phyloP scores from a whole-genome alignment of 2,888 invertebrate genomes.

The Myopa testacea region DNA sequence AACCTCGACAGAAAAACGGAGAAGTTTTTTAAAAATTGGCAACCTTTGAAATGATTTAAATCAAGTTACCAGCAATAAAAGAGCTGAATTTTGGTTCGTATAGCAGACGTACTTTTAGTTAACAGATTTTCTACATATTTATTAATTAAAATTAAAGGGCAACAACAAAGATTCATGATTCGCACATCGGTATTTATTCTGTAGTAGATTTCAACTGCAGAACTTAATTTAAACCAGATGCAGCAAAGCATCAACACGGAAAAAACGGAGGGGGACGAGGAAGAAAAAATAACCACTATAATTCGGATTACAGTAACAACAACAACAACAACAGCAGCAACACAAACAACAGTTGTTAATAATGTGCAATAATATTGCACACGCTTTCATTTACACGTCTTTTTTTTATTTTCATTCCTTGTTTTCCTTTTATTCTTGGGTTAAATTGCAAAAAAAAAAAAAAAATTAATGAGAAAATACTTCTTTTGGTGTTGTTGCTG shows the following conservation, averaged over 20 bases:
- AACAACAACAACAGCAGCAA: background rate
- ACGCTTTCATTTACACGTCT: slow-evolving; percentile 17
- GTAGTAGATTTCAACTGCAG: background rate
- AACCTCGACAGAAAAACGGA: no score
- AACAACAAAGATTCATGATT: background rate
- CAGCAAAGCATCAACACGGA: background rate
- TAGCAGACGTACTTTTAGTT: no score
- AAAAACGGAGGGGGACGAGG: background rate
- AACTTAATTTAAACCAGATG: slow-evolving; percentile 9
- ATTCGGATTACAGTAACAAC: background rate
- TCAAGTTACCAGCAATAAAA: no score
- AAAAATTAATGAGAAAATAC: no score
- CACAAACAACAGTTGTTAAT: slow-evolving; percentile 7
- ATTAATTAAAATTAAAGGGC: no score
- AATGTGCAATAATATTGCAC: slow-evolving; percentile 25
- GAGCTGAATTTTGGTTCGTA: no score
- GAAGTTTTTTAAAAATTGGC: no score
- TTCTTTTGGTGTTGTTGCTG: background rate
- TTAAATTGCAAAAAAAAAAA: no score
- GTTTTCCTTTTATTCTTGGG: no score
- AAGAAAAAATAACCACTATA: background rate
- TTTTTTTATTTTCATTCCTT: background rate
- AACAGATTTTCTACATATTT: no score
- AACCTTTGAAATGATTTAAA: no score
- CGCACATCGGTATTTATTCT: slow-evolving; percentile 10